Percentiles rank a stretch among this genome's conserved stretches.
phyloP scores from a whole-genome alignment of 2,113 vertebrate genomes.

The Campylomormyrus numenius region DNA sequence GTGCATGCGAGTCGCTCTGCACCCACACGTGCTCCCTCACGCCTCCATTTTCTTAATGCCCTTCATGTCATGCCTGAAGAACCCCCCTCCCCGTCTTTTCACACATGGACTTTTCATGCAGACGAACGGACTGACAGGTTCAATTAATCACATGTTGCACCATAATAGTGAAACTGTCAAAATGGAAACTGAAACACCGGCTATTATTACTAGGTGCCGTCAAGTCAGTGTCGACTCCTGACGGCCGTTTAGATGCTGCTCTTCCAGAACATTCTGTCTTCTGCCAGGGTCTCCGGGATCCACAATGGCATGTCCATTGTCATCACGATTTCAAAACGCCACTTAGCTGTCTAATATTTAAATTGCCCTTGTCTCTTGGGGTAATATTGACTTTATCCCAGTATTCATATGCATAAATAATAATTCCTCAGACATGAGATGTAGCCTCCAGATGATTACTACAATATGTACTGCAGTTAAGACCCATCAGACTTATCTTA shows the following conservation, averaged over 20 bases:
- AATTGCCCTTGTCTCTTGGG: not conserved
- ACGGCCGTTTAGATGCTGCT: not conserved
- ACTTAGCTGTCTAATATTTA: not conserved
- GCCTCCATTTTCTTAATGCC: conserved; percentile 26
- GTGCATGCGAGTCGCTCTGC: conserved; percentile 31
- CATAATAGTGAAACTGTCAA: not conserved
- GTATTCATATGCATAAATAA: not conserved
- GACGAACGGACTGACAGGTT: not conserved
- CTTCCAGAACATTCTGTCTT: not conserved
- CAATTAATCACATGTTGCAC: not conserved
- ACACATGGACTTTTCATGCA: not conserved
- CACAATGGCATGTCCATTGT: not conserved
- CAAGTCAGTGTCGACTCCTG: not conserved
- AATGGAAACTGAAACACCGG: not conserved
- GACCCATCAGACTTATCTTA: not conserved
- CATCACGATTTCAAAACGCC: not conserved
- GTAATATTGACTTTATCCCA: not conserved
- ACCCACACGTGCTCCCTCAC: conserved; percentile 10
- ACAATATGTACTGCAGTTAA: not conserved
- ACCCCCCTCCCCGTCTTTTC: not conserved
- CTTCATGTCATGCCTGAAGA: not conserved
- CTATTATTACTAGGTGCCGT: not conserved
- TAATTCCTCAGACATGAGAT: not conserved
- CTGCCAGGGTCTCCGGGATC: not conserved
- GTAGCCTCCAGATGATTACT: not conserved